Evolutionary conservation across 2,113 vertebrate genomes (phyloP).

Genomic region (Helogale parvula): DNA sequence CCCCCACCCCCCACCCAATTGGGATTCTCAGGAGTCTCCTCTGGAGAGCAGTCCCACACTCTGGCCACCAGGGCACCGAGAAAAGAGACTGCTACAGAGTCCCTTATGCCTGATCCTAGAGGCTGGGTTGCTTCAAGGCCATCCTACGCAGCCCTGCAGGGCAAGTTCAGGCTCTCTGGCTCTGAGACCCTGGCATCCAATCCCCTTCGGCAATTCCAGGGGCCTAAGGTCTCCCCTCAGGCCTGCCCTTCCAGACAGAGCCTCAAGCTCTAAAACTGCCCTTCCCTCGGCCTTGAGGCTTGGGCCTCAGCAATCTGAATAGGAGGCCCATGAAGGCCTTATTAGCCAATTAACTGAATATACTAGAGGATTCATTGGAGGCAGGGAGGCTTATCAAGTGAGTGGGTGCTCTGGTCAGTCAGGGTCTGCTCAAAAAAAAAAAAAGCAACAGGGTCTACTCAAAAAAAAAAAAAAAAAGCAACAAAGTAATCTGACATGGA

Average conservation of each 20-base stretch:
- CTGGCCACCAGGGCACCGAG: not conserved
- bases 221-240: not conserved
- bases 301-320: not conserved
- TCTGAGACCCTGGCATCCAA: not conserved
- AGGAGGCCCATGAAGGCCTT: not conserved
- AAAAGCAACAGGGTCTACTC: too few relatives aligned
- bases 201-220: not conserved
- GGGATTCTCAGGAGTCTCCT: not conserved
- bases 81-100: not conserved
- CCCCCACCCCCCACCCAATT: not conserved
- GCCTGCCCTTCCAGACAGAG: not conserved
- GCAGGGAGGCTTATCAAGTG: too few relatives aligned
- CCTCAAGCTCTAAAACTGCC: not conserved
- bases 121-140: not conserved
- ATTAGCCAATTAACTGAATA: not conserved
- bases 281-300: not conserved
- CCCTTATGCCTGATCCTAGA: not conserved
- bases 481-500: not conserved
- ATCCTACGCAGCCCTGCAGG: not conserved
- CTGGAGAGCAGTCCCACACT: not conserved
- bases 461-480: not conserved
- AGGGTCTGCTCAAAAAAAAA: not conserved
- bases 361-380: not conserved
- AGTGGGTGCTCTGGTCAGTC: not conserved
- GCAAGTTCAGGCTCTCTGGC: not conserved